Percentiles rank a stretch among this genome's conserved stretches.
These are phyloP conservation scores for Acrocephalus scirpaceus DNA, from an alignment of 2,797 vertebrate species.

Conservation along the genomic window DNA sequence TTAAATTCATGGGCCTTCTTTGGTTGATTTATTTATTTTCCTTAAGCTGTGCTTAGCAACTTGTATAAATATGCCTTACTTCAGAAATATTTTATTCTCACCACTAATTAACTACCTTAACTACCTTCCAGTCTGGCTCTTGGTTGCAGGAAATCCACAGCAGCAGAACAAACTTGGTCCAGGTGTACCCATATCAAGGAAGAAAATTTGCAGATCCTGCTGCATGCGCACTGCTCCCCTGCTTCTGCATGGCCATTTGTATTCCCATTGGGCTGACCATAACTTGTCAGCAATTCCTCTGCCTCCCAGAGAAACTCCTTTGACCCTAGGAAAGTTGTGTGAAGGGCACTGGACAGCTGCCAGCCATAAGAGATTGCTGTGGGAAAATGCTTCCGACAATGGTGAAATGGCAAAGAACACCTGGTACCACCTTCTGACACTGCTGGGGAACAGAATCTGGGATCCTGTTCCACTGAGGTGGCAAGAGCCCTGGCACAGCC, in stretches of 20 bases:
- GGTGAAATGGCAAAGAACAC: not conserved
- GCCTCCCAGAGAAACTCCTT: not conserved
- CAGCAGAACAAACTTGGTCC: not conserved
- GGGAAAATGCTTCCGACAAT: not conserved
- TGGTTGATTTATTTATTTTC: not conserved
- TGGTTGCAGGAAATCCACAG: not conserved
- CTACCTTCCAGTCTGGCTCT: not conserved
- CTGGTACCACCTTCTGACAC: fast-evolving
- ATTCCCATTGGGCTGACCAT: not conserved
- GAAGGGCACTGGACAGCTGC: not conserved
- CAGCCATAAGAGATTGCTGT: not conserved
- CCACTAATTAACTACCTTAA: not conserved
- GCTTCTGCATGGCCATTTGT: not conserved
- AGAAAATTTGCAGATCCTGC: not conserved
- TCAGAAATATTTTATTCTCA: not conserved
- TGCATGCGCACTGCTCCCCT: not conserved
- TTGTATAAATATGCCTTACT: not conserved
- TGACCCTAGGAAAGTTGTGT: not conserved
- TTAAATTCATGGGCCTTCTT: not conserved
- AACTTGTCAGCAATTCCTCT: not conserved
- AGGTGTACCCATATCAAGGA: not conserved
- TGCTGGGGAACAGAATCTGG: not conserved
- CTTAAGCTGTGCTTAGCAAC: not conserved
- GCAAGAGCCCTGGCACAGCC: not conserved
- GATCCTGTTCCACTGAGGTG: fast-evolving